Evolutionary conservation across 2,888 invertebrate genomes (phyloP), one percentile per base, ranked within the genome.

Genomic region (Leucophenga maculata): DNA sequence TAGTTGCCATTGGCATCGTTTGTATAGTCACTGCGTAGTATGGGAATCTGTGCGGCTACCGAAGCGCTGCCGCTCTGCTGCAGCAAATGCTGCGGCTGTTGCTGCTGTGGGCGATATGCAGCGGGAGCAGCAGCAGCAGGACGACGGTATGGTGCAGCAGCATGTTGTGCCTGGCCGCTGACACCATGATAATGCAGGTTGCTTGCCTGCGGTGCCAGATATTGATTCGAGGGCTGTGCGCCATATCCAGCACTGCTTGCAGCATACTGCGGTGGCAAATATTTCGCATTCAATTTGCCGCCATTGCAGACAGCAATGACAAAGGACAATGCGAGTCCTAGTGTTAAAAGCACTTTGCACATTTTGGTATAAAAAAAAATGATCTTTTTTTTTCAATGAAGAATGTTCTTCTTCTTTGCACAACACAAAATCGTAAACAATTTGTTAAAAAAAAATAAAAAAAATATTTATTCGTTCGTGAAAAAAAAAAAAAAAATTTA

Each of bases 1-100:
- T 93, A 93, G 80, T 89, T 91, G 65, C 92, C 92, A 77, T 92
- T 92, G 52, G 92, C 92, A 79, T 91, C 91, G 85, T 92, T 92
- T 44, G 90, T 89, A 74, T 91, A 92, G 70, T 91, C 90, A 79
- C 90, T 92, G 71, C 90, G 89, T 20, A 92, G 82, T 74, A 93
- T 93, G 9, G 92, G 92, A 74, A 92, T 91, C 54, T 90, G 89
- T 32, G 54, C 89, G 83, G 66, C 89, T 84, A 75, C 83, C 50
- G 77, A 77, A 31, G 68, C 72, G n/a, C 74, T 74, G 13, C 48
- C 64, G 13, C 22, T 18, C 18, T 64, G 72, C 20, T 62, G 65
- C 59, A 13, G 62, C 69, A 65, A 55, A 66, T 75, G 73, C 18
- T 62, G 52, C 68, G 39, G 60, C 22, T 64, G 48, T 59, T 68